Evolutionary conservation across 92 coral and sea anemone genomes (phyloP).

Genomic region (Blastomussa wellsi): DNA sequence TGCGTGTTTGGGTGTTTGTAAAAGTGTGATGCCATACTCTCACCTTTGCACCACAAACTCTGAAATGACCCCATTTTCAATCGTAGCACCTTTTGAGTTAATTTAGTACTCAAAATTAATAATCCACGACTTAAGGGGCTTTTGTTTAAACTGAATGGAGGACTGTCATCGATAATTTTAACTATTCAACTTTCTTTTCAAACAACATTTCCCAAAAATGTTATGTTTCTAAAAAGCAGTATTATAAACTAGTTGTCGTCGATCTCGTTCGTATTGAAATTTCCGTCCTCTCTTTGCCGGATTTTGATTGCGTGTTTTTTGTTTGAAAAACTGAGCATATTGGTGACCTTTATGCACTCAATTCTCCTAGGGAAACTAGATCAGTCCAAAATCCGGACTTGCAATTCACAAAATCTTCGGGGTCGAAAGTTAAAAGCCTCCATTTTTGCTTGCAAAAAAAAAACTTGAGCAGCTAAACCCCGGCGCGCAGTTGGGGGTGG

Average conservation of each 20-base stretch:
- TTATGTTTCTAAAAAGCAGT: background rate
- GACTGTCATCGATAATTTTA: background rate
- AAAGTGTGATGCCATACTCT: background rate
- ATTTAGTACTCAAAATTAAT: background rate
- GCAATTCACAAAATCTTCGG: too few relatives aligned
- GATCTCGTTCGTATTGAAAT: too few relatives aligned
- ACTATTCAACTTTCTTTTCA: background rate
- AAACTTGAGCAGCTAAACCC: too few relatives aligned
- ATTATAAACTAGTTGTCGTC: too few relatives aligned
- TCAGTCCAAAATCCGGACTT: background rate
- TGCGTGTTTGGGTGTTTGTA: background rate
- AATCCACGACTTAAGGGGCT: too few relatives aligned
- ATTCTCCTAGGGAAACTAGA: background rate
- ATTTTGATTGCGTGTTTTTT: too few relatives aligned
- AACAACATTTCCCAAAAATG: background rate
- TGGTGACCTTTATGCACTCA: too few relatives aligned
- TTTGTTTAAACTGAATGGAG: background rate
- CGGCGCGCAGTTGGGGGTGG: too few relatives aligned
- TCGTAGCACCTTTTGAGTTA: background rate
- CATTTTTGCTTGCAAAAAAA: too few relatives aligned
- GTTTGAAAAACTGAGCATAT: too few relatives aligned
- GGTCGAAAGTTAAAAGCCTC: too few relatives aligned
- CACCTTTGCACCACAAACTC: background rate
- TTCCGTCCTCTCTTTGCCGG: too few relatives aligned
- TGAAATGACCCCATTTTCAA: background rate